Conservation (phyloP, 1,140 invertebrate species). For the Zaprionus inermis region DNA sequence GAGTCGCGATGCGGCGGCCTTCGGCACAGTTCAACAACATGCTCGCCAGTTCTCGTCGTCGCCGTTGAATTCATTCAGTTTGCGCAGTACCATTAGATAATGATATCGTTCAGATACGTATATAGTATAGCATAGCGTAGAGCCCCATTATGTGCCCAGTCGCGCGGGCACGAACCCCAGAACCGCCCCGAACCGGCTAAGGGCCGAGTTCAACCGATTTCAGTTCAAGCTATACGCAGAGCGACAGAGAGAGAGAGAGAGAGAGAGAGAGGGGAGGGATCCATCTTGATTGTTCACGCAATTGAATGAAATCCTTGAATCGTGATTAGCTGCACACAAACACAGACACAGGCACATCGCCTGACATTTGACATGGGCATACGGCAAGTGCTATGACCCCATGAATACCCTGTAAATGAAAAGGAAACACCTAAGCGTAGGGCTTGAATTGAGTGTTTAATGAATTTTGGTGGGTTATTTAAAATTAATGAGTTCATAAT, state of each 20-base stretch:
- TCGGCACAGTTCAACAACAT: slow-evolving; percentile 48
- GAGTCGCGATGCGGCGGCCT: slow-evolving; percentile 23
- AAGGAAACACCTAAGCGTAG: no score
- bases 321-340: slow-evolving; percentile 24
- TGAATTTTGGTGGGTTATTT: no score
- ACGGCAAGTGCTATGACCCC: neutral
- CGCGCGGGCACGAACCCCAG: neutral
- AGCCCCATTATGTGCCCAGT: neutral
- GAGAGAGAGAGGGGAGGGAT: neutral
- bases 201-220: slow-evolving; percentile 16
- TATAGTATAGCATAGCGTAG: neutral
- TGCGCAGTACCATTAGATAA: slow-evolving; percentile 47
- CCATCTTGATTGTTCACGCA: slow-evolving; percentile 17
- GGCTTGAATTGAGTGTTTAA: no score
- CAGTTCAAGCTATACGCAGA: no score
- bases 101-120: slow-evolving; percentile 15
- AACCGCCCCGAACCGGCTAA: slow-evolving; percentile 28
- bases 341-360: neutral
- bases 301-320: slow-evolving; percentile 39
- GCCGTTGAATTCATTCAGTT: slow-evolving; percentile 41
- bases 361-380: neutral
- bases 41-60: neutral
- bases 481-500: no score
- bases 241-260: neutral
- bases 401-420: neutral